A percentile compares a stretch with the other conserved stretches of the same genome.
Conservation (phyloP, 2,888 invertebrate species). For the Drosophila yooni region DNA sequence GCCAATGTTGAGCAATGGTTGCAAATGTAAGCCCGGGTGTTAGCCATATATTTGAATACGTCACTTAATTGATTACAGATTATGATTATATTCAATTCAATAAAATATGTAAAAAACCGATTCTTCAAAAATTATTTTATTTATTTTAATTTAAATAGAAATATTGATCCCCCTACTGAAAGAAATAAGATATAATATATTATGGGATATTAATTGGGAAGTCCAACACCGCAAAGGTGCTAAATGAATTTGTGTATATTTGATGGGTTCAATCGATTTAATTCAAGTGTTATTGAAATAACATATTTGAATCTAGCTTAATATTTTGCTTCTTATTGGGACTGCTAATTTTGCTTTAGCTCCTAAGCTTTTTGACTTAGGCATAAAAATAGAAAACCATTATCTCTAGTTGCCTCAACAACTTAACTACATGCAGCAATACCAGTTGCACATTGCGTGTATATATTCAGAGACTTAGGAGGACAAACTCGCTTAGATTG, state of each 20-base stretch:
- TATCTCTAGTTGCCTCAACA: not conserved
- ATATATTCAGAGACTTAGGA: not conserved
- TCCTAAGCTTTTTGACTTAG: not conserved
- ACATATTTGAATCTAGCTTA: not conserved
- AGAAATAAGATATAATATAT: not conserved
- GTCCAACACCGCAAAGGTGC: not conserved
- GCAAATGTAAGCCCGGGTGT: not conserved
- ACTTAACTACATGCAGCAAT: not conserved
- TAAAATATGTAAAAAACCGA: not conserved
- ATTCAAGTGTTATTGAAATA: not conserved
- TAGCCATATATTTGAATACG: not conserved
- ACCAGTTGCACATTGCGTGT: not conserved
- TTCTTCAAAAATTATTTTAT: not conserved
- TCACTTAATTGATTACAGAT: not conserved
- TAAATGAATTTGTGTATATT: not conserved
- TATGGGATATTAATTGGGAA: not conserved
- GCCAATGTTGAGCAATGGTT: constrained; percentile 45
- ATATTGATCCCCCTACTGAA: not conserved
- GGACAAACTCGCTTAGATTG: not conserved
- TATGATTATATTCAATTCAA: not conserved
- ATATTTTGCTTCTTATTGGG: not conserved
- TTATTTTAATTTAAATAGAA: not conserved
- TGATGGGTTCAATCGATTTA: not conserved
- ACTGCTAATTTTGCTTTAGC: not conserved
- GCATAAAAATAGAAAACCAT: not conserved